Percentiles rank a stretch among this genome's conserved stretches.
Evolutionary conservation across 92 coral and sea anemone genomes (phyloP).

Genomic region (Nematostella vectensis): DNA sequence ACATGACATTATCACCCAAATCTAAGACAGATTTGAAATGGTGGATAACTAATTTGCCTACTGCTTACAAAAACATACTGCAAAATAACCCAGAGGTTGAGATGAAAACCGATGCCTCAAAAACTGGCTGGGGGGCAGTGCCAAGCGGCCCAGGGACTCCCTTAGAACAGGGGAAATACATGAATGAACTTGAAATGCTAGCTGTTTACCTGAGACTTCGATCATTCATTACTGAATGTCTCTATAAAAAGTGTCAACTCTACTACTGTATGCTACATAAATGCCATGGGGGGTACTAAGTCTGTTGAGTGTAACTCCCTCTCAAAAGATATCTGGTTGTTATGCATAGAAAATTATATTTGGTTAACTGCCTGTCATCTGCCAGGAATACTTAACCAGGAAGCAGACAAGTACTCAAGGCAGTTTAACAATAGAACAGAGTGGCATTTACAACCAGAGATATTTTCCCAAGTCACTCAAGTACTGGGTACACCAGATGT

Average conservation of each 20-base stretch:
- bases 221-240: slow-evolving; percentile 15
- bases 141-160: no score
- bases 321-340: slow-evolving; percentile 24
- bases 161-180: slow-evolving; percentile 6
- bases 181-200: slow-evolving; percentile 12
- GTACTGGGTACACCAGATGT: slow-evolving; percentile 20
- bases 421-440: slow-evolving; percentile 38
- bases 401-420: slow-evolving; percentile 31
- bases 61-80: slow-evolving; percentile 17
- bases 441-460: slow-evolving; percentile 26
- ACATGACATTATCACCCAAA: slow-evolving; percentile 19
- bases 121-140: slow-evolving; percentile 22
- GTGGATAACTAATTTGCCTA: slow-evolving; percentile 29
- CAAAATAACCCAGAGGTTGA: slow-evolving; percentile 12
- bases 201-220: slow-evolving; percentile 7
- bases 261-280: slow-evolving; percentile 39
- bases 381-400: slow-evolving; percentile 34
- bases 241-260: slow-evolving; percentile 26
- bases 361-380: slow-evolving; percentile 46
- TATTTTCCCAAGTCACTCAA: slow-evolving; percentile 18
- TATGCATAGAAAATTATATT: slow-evolving; percentile 23
- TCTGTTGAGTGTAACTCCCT: no score
- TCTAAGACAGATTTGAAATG: slow-evolving; percentile 21
- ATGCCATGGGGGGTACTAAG: no score
- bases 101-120: slow-evolving; percentile 26